Evolutionary conservation across 2,113 vertebrate species (phyloP).

Genomic region (Chionomys nivalis): DNA sequence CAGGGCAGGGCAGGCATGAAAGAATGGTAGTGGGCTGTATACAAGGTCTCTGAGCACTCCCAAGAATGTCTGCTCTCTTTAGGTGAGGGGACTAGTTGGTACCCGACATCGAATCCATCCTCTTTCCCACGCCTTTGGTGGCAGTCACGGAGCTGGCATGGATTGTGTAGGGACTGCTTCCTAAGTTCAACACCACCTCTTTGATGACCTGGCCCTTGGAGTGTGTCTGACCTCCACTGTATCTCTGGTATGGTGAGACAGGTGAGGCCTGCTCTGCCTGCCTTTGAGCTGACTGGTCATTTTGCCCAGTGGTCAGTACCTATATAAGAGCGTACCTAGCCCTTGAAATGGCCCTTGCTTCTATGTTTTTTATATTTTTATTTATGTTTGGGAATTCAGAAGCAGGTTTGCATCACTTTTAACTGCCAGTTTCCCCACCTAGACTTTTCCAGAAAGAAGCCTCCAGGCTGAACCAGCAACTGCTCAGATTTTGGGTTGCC

Average conservation of each 20-base stretch:
- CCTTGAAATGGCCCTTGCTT: background rate
- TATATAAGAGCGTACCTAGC: background rate
- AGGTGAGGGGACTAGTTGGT: background rate
- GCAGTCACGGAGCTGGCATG: accelerated
- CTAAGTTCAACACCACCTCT: background rate
- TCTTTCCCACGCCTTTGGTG: background rate
- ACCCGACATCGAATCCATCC: background rate
- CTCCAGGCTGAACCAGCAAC: background rate
- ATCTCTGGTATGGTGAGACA: background rate
- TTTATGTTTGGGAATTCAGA: background rate
- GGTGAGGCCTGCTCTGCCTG: background rate
- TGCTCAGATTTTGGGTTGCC: background rate
- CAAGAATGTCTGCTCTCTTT: background rate
- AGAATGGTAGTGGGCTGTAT: background rate
- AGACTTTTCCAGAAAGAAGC: background rate
- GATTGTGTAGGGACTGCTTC: too few species aligned
- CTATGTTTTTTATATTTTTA: background rate
- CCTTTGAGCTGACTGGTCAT: background rate
- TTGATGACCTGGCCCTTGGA: background rate
- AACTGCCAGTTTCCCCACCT: background rate
- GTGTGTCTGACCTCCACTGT: background rate
- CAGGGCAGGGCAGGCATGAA: accelerated
- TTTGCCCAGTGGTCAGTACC: background rate
- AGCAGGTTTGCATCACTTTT: background rate
- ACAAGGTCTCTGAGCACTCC: background rate